These are phyloP conservation scores for Campoletis raptor DNA, from an alignment of 2,888 invertebrate species.

Conservation along the genomic window DNA sequence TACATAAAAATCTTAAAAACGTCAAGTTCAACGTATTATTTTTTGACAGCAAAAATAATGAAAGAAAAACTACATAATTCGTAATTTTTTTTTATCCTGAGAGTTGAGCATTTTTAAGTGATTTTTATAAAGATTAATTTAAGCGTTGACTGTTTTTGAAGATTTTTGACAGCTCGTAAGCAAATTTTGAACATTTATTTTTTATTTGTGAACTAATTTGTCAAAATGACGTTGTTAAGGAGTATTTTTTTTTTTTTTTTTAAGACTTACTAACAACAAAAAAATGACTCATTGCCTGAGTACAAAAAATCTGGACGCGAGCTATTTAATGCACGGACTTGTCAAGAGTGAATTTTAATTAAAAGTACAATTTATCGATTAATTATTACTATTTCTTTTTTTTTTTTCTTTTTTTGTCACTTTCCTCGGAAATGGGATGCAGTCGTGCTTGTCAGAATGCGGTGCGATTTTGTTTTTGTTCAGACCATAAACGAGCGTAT, in stretches of 20 bases:
- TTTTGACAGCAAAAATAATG: neutral
- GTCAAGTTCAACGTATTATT: neutral
- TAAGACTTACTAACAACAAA: too few species aligned
- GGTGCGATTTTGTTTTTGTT: conserved; percentile 26
- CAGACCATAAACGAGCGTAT: conserved; percentile 29
- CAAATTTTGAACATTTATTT: too few species aligned
- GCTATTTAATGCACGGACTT: neutral
- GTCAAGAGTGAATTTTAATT: conserved; percentile 30
- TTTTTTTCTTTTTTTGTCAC: neutral
- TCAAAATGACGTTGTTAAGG: too few species aligned
- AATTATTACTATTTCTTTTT: conserved; percentile 30
- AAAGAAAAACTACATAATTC: neutral
- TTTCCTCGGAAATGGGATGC: conserved; percentile 15
- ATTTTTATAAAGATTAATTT: too few species aligned
- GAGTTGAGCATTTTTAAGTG: neutral
- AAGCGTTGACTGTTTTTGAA: neutral
- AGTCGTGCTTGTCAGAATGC: conserved; percentile 26
- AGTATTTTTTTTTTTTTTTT: too few species aligned
- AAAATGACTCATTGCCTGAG: neutral
- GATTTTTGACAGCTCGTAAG: neutral
- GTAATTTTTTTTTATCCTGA: neutral
- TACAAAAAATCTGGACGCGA: neutral
- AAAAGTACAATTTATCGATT: conserved; percentile 56
- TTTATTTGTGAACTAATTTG: too few species aligned
- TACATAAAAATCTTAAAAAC: neutral